Conservation (phyloP, 2,113 vertebrate species). For the Pongo abelii region DNA sequence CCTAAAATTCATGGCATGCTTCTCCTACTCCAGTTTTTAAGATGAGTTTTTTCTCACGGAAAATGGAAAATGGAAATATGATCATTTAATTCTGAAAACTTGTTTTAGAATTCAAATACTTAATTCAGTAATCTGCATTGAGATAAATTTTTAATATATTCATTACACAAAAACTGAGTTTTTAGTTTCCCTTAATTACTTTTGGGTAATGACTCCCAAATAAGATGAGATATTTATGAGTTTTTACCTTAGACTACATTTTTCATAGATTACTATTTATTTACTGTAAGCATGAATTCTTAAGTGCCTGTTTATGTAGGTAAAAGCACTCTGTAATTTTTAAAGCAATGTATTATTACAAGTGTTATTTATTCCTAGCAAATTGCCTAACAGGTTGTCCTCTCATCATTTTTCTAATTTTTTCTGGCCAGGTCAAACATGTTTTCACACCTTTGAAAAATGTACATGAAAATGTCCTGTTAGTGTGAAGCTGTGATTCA, state of each 20-base stretch:
- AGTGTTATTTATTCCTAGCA: background rate
- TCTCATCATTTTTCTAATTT: background rate
- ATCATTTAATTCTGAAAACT: background rate
- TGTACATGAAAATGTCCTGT: fast-evolving
- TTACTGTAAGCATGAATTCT: background rate
- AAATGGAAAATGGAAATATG: background rate
- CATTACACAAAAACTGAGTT: constrained; percentile 31
- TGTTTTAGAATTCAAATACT: background rate
- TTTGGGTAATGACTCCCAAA: background rate
- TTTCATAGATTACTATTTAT: background rate
- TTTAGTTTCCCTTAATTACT: constrained; percentile 32
- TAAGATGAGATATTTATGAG: background rate
- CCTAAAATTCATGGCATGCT: fast-evolving
- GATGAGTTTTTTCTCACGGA: fast-evolving
- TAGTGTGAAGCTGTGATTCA: fast-evolving
- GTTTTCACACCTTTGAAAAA: too few relatives aligned
- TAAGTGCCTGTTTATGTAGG: background rate
- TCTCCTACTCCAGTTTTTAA: background rate
- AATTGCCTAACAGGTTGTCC: background rate
- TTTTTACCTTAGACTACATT: background rate
- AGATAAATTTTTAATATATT: constrained; percentile 49
- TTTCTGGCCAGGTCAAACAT: background rate
- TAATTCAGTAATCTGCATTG: background rate
- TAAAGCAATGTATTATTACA: background rate
- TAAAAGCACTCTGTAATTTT: background rate